Evolutionary conservation across 2,113 vertebrate genomes (phyloP).

Genomic region (Lepus timidus): DNA sequence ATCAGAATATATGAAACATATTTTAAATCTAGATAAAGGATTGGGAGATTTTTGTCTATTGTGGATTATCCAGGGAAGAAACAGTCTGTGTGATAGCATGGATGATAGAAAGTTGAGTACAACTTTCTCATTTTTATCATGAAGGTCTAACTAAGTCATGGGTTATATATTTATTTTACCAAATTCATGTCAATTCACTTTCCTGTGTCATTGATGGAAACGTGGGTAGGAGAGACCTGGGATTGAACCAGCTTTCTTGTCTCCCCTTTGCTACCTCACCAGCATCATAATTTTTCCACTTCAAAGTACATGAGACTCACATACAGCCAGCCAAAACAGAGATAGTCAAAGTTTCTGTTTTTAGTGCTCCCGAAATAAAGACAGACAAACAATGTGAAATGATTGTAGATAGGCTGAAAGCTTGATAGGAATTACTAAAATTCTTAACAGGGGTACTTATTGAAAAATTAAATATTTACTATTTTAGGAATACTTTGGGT

Average conservation of each 20-base stretch:
- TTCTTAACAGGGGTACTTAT: constrained; percentile 52
- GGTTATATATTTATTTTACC: neutral
- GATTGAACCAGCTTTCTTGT: neutral
- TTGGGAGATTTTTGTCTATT: neutral
- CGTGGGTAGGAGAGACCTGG: neutral
- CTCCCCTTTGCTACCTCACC: neutral
- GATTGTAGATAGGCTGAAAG: constrained; percentile 5
- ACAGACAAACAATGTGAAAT: constrained; percentile 45
- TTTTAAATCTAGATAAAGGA: neutral
- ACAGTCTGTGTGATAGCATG: neutral
- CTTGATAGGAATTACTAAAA: constrained; percentile 50
- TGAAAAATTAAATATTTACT: constrained; percentile 63
- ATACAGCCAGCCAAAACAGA: neutral
- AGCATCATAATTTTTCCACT: neutral
- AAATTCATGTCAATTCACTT: neutral
- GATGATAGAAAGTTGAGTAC: neutral
- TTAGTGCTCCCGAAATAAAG: constrained; percentile 45
- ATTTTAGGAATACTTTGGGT: constrained; percentile 74
- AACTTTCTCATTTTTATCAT: neutral
- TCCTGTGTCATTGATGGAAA: neutral
- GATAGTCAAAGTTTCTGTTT: neutral
- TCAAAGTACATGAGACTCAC: neutral
- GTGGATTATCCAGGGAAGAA: neutral
- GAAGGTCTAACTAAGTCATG: neutral
- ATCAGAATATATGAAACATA: neutral